Percentiles rank a stretch among this genome's conserved stretches.
Evolutionary conservation across 2,888 invertebrate genomes (phyloP).

Genomic region (Ornithoptera alexandrae): DNA sequence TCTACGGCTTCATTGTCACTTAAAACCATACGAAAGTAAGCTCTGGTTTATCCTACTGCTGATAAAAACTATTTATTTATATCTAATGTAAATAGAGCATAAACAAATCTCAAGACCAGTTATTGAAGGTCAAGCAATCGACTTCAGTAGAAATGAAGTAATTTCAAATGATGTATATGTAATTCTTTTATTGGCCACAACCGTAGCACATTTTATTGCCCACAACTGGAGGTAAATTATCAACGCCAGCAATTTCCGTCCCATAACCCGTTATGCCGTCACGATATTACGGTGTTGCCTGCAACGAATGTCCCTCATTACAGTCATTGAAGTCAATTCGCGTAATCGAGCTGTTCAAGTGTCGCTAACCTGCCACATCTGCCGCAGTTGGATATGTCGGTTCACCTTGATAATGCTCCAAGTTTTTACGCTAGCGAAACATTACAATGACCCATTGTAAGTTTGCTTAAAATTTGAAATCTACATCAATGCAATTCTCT

Average conservation of each 20-base stretch:
- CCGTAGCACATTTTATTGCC: neutral
- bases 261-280: conserved; percentile 17
- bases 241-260: conserved; percentile 12
- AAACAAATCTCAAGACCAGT: too few species aligned
- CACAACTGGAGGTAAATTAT: conserved; percentile 3
- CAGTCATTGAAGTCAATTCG: conserved; percentile 23
- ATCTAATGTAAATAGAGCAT: too few species aligned
- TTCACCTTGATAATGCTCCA: neutral
- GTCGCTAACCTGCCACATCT: conserved; percentile 1
- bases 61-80: too few species aligned
- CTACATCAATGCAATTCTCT: too few species aligned
- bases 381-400: neutral
- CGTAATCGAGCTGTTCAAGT: conserved; percentile 20
- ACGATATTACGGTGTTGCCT: conserved; percentile 14
- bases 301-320: conserved; percentile 17
- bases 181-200: neutral
- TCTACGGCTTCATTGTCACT: too few species aligned
- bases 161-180: neutral
- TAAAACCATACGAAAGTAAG: too few species aligned
- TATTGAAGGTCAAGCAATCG: too few species aligned
- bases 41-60: too few species aligned
- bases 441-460: too few species aligned
- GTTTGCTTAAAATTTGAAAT: too few species aligned
- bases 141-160: too few species aligned
- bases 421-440: too few species aligned